Evolutionary conservation across 2,797 vertebrate genomes (phyloP).

Genomic region (Phoebastria nigripes): DNA sequence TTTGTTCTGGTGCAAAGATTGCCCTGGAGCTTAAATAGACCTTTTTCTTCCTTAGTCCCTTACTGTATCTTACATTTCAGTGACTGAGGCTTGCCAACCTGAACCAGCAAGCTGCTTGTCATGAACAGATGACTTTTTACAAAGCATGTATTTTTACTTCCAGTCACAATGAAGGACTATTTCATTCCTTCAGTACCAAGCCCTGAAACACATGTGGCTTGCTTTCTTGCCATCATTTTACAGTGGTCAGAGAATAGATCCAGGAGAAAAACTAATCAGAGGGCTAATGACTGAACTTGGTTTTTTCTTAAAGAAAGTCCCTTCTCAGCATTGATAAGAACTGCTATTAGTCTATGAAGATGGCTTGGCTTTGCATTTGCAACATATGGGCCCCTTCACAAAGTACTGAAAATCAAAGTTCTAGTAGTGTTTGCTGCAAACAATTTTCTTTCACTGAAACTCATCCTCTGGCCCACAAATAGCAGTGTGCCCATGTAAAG

Average conservation of each 20-base stretch:
- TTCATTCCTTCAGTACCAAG: background rate
- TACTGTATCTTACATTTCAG: background rate
- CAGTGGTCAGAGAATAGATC: background rate
- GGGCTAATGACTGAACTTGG: background rate
- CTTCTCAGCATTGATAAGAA: background rate
- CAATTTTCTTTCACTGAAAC: background rate
- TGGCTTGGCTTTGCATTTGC: background rate
- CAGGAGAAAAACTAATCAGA: background rate
- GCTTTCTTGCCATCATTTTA: background rate
- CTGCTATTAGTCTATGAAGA: background rate
- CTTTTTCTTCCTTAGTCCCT: background rate
- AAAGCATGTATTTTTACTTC: background rate
- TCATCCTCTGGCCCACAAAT: background rate
- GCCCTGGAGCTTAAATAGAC: background rate
- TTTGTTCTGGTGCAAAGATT: background rate
- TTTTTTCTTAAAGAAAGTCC: background rate
- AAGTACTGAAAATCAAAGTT: background rate
- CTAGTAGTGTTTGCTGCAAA: background rate
- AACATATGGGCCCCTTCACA: background rate
- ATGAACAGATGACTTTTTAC: background rate
- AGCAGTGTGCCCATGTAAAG: background rate
- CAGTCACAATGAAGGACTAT: background rate
- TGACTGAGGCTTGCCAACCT: background rate
- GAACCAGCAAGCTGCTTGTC: background rate
- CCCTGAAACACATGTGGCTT: background rate